Base-by-base conservation (phyloP, 2,797 vertebrate genomes). In the Gobio occitaniae region DNA sequence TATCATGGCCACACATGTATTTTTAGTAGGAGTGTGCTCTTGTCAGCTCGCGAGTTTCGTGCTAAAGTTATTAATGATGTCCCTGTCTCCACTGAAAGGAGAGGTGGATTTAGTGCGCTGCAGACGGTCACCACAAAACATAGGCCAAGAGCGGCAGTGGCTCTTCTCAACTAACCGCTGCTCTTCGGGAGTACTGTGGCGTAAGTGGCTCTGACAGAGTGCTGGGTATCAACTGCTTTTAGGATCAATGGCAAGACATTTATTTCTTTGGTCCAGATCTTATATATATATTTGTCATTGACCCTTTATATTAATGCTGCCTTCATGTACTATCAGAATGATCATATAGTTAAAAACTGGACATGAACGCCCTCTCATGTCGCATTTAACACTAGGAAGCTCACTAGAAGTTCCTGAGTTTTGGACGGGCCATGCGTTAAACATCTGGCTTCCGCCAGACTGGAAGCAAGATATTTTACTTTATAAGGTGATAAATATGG, bases 21-120 rank as follows among this genome's bases (percentile, higher is more conserved):
- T 94, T 93, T 90, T 88, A 91, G 89, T 91, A 91, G 80, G 87
- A 92, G 90, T 90, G 87, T 84, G 89, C 85, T 89, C 81, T 85
- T 90, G 86, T 90, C 88, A 89, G 89, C 86, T 90, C 76, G 29
- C 77, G 84, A 82, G 71, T 92, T 91, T 92, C 88, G 86, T 80
- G 87, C 88, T 80, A 89, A 91, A 92, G 91, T 92, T 92, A 94
- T 93, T 93, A 92, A 93, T 93, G 91, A 92, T 93, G 87, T 87
- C 63, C 80, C 86, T 87, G 88, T 91, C 89, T 85, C 85, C 87
- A 90, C 82, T 89, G 86, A 87, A 91, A 91, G 91, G 90, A 85
- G 81, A 87, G 89, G 84, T 90, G 92, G 91, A 93, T 94, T 92
- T 90, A 88, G 88, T 90, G 87, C 16, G 11, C n/a, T 65, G 70